Percentiles rank a stretch among this genome's conserved stretches.
phyloP scores from a whole-genome alignment of 2,113 vertebrate genomes.

The Mystacornis crossleyi region DNA sequence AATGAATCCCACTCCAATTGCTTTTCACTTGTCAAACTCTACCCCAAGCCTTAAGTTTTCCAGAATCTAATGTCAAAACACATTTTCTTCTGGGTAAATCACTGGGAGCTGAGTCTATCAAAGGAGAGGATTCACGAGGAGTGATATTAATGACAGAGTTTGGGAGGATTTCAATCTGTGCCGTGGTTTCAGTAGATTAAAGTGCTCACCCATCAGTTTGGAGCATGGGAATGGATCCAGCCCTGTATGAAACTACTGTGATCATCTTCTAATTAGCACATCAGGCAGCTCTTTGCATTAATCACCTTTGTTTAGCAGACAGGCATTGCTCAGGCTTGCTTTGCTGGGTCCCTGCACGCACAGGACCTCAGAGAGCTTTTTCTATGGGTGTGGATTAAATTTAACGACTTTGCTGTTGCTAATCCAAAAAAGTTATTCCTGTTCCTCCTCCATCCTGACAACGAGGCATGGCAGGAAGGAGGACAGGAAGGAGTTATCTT shows the following conservation, averaged over 20 bases:
- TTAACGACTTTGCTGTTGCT: not conserved
- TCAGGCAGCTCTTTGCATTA: not conserved
- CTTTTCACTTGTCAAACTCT: slow-evolving; percentile 42
- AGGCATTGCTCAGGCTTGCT: not conserved
- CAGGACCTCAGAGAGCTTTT: not conserved
- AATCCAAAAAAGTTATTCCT: not conserved
- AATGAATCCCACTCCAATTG: slow-evolving; percentile 10
- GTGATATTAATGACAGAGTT: not conserved
- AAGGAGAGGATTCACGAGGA: not conserved
- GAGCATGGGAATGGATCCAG: not conserved
- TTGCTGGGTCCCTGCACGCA: not conserved
- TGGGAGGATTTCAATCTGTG: not conserved
- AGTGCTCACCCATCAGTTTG: not conserved
- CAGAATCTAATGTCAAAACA: slow-evolving; percentile 25
- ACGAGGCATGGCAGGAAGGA: not conserved
- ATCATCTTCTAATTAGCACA: not conserved
- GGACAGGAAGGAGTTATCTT: not conserved
- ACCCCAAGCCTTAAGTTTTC: not conserved
- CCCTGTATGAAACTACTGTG: not conserved
- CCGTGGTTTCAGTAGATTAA: not conserved
- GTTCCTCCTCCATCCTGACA: not conserved
- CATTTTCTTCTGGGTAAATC: not conserved
- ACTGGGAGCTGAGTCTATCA: not conserved
- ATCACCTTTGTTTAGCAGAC: not conserved
- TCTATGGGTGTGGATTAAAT: not conserved